Percentiles rank a stretch among this genome's conserved stretches.
phyloP scores from a whole-genome alignment of 1,140 invertebrate genomes.

The Panagrolaimus sp. region DNA sequence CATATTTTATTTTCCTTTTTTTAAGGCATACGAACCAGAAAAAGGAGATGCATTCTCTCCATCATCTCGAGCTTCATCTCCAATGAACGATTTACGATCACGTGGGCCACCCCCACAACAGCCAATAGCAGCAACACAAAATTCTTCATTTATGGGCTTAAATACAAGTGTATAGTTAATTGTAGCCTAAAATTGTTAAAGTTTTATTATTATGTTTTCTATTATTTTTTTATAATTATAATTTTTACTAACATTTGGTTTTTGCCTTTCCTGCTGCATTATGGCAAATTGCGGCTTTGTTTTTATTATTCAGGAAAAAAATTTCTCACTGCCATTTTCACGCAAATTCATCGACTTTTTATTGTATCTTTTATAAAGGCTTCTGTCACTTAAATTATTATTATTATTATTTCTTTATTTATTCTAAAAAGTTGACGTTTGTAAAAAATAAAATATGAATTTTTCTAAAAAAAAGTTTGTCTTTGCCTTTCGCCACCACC shows the following conservation, averaged over 20 bases:
- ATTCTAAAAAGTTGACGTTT: too few species aligned
- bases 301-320: too few species aligned
- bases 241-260: neutral
- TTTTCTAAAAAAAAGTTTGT: too few species aligned
- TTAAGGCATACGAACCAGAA: neutral
- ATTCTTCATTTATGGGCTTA: conserved; percentile 22
- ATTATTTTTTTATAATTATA: neutral
- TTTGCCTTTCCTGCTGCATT: too few species aligned
- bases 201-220: neutral
- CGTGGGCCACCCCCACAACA: neutral
- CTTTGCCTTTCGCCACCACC: too few species aligned
- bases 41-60: neutral
- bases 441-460: too few species aligned
- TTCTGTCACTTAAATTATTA: too few species aligned
- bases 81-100: neutral
- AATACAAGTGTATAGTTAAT: conserved; percentile 25
- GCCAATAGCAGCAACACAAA: conserved; percentile 5
- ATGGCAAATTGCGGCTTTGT: too few species aligned
- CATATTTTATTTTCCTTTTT: neutral
- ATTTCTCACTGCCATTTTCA: too few species aligned
- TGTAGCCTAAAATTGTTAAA: neutral
- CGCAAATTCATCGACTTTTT: too few species aligned
- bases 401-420: too few species aligned
- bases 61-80: conserved; percentile 16
- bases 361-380: too few species aligned